These are phyloP conservation scores for Pristis pectinata DNA, from an alignment of 2,797 vertebrate species.

Conservation along the genomic window DNA sequence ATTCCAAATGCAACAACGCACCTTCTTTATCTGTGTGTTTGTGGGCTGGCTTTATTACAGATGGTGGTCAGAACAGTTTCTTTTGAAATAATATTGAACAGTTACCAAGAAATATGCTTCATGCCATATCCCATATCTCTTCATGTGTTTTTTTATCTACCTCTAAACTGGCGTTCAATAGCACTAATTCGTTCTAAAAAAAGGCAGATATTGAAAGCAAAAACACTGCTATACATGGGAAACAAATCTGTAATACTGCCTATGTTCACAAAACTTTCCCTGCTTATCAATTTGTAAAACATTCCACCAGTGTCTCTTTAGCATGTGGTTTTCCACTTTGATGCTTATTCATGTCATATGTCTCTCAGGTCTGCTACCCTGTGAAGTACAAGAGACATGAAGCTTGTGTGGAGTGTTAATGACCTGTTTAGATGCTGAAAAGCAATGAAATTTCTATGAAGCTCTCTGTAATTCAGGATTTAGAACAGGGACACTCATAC, in stretches of 20 bases:
- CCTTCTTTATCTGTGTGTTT: background rate
- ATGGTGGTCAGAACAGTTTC: background rate
- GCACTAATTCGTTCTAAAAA: background rate
- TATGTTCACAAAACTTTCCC: background rate
- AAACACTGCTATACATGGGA: background rate
- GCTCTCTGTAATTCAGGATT: background rate
- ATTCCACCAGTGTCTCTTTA: background rate
- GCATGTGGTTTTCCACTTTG: background rate
- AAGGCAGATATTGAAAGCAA: background rate
- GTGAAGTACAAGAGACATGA: background rate
- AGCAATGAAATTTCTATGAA: no score
- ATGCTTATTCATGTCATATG: background rate
- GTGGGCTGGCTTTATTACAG: background rate
- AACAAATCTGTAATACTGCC: background rate
- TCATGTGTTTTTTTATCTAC: background rate
- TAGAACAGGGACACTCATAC: background rate
- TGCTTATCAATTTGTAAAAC: background rate
- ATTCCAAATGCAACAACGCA: background rate
- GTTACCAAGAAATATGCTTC: background rate
- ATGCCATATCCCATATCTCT: background rate
- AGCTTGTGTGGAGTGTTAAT: background rate
- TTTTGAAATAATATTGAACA: background rate
- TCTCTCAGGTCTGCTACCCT: background rate
- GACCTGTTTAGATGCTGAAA: background rate
- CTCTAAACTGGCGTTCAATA: background rate